These are phyloP conservation scores for Harpegnathos saltator DNA, from an alignment of 1,140 invertebrate genomes.

Conservation along the genomic window DNA sequence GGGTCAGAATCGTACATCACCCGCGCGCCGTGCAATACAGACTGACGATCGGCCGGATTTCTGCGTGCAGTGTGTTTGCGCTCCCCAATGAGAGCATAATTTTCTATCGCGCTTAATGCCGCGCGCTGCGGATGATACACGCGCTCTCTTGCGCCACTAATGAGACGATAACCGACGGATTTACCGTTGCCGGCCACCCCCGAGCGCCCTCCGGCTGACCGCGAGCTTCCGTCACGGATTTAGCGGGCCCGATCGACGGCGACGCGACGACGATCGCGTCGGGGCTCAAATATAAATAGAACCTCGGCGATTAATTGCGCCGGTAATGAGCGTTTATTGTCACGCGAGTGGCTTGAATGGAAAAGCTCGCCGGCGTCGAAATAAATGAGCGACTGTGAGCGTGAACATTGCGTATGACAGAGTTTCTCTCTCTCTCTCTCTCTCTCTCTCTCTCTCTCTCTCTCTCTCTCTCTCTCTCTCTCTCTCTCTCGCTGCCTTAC, in stretches of 20 bases:
- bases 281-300: too few relatives aligned
- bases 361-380: constrained; percentile 3
- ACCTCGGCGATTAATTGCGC: too few relatives aligned
- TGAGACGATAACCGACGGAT: constrained; percentile 79
- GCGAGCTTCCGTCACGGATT: constrained; percentile 15
- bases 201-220: too few relatives aligned
- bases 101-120: constrained; percentile 68
- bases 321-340: constrained; percentile 8
- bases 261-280: neutral
- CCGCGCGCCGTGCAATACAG: constrained; percentile 69
- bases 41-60: constrained; percentile 79
- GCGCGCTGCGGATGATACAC: constrained; percentile 10
- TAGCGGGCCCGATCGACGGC: neutral
- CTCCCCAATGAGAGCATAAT: constrained; percentile 71
- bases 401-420: constrained; percentile 63
- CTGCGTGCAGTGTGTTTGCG: constrained; percentile 54
- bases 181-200: too few relatives aligned
- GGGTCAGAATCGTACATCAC: constrained; percentile 85
- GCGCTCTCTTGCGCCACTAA: constrained; percentile 66
- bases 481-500: constrained; percentile 38
- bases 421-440: constrained; percentile 22
- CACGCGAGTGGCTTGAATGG: neutral
- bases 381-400: constrained; percentile 21
- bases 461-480: constrained; percentile 18
- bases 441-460: constrained; percentile 15